Evolutionary conservation across 2,113 vertebrate species (phyloP), one percentile per base, ranked within the genome.

Genomic region (Pimephales promelas): DNA sequence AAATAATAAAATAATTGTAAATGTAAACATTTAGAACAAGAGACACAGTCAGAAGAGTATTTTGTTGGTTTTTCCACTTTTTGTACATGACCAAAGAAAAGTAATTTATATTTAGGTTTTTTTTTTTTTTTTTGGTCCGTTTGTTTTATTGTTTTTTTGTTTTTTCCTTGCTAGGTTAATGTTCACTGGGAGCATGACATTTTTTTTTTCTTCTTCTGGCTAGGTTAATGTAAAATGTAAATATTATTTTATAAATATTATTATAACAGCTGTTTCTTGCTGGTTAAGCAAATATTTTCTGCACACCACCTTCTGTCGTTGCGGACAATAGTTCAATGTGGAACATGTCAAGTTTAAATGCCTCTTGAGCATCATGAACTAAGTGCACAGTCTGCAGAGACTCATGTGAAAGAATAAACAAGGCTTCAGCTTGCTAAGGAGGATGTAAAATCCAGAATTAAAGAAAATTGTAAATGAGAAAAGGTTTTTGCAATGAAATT

Each of bases 371-470:
- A 36, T 71, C 1, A 1, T 71, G 22, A 74, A 49, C 71, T 52
- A n/a, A 0, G 22, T n/a, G 22, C 68, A 71, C 34, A 71, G 14
- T 74, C 45, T 74, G 71, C 71, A 26, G 24, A 73, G 71, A 45
- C n/a, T 74, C 45, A 20, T 74, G 71, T 74, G 71, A 74, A 74
- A 74, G 16, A 28, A 49, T 73, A 73, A 73, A 74, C 71, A 74
- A 74, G 71, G 14, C 45, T 49, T 74, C 68, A 71, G 68, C 40
- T 71, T 71, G 68, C 56, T 26, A 43, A 78, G 14, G 34, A 43
- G 36, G 68, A 24, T 43, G 31, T 66, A 20, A 40, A 47, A 24
- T 59, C 20, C 70, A 28, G 54, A 49, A 59, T 47, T 36, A 52
- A 61, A 61, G 43, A 54, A 77, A 40, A 40, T 14, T 71, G 24